Evolutionary conservation across 2,113 vertebrate genomes (phyloP), one percentile per base, ranked within the genome.

Genomic region (Balaeniceps rex): DNA sequence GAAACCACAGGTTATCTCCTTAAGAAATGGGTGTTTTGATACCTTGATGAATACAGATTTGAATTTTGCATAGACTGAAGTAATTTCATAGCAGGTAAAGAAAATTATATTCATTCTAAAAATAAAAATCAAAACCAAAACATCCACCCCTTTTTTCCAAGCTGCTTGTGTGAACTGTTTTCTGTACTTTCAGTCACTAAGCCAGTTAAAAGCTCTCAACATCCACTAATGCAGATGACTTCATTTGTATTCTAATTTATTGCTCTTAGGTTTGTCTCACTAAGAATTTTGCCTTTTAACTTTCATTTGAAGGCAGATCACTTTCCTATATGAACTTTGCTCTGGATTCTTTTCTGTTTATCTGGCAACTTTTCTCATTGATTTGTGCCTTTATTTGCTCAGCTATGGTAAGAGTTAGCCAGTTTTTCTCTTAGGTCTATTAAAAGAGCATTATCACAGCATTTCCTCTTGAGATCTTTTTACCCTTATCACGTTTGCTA

Each of bases 351-450:
- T 47, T 85, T 84, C 34, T 86, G 46, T 83, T 87, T 83, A 88
- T 81, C n/a, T 74, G 60, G 46, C 34, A 90, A 31, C 33, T 92
- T 75, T 92, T 88, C n/a, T 77, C 31, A 46, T 44, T 83, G 87
- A 93, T 94, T 81, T 92, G 82, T 93, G 75, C 36, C 52, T 91
- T 72, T 94, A 47, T 94, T 94, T 96, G 77, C 58, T 87, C 46
- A 64, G 61, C 49, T 65, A 18, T 51, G 63, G 33, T 91, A 65
- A 64, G 57, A 85, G 34, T 55, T 95, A 88, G 57, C 65, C 61
- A 51, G 72, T 64, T 96, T 83, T 93, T 66, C 65, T 94, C 76
- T 92, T 46, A 60, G 44, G 42, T 93, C 94, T 94, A 75, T 97
- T 97, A 90, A 86, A 95, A 83, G 75, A 57, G 66, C 75, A 88